Percentiles rank a stretch among this genome's conserved stretches.
phyloP scores from a whole-genome alignment of 2,888 invertebrate species.

The Oasisia sp. region DNA sequence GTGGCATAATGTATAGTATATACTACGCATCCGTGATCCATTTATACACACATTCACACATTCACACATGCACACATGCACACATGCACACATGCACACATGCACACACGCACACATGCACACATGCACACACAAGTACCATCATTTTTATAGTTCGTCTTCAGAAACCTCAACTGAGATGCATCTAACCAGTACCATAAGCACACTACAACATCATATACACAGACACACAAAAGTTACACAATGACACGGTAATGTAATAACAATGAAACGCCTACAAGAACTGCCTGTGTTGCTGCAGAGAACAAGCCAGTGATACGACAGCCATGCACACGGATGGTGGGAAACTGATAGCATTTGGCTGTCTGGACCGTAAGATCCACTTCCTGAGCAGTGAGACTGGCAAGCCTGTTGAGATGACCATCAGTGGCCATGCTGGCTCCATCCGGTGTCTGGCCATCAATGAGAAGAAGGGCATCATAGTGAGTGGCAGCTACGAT shows the following conservation, averaged over 20 bases:
- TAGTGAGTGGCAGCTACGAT: slow-evolving; percentile 65
- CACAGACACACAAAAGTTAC: neutral
- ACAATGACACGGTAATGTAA: neutral
- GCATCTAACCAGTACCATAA: too few relatives aligned
- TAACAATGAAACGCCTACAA: neutral
- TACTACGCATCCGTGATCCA: too few relatives aligned
- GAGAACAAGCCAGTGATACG: slow-evolving; percentile 8
- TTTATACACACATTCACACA: too few relatives aligned
- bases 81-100: too few relatives aligned
- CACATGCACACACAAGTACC: too few relatives aligned
- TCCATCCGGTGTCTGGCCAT: slow-evolving; percentile 61
- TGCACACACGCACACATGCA: too few relatives aligned
- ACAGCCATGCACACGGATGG: slow-evolving; percentile 61
- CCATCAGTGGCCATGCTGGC: slow-evolving; percentile 64
- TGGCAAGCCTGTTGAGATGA: neutral
- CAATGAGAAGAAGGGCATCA: slow-evolving; percentile 52
- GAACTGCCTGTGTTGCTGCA: neutral
- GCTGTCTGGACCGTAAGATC: slow-evolving; percentile 61
- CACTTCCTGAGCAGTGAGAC: slow-evolving; percentile 55
- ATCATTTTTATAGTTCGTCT: too few relatives aligned
- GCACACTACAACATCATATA: neutral
- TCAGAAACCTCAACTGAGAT: too few relatives aligned
- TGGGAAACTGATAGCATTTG: slow-evolving; percentile 56
- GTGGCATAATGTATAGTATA: too few relatives aligned
- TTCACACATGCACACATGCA: too few relatives aligned